Base-by-base conservation (phyloP, 2,888 invertebrate species). In the Eurytoma californica region DNA sequence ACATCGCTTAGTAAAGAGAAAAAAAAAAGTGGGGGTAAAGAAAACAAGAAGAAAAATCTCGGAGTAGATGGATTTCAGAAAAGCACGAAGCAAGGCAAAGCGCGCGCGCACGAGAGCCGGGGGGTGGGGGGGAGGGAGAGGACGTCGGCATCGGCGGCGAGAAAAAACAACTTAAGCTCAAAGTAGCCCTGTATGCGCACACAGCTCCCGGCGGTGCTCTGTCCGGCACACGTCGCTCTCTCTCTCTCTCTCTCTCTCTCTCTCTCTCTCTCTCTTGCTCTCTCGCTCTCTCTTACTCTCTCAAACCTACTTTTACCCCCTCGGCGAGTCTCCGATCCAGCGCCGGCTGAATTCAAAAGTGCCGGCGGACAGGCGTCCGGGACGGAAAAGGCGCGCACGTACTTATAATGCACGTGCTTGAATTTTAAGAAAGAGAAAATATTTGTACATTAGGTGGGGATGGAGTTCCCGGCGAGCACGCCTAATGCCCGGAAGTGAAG, bases 11-110 rank as follows among this genome's bases (percentile, higher is more conserved):
- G 58, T 39, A 39, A 39, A 39, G 39, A 39, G 30, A 18, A 65
- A 47, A 65, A 12, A 65, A 49, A 3, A 2, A 58, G n/a, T n/a
- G n/a, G 49, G 47, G 47, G 53, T 4, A 30, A 51, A 9, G 28
- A 20, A 75, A 67, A 47, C 28, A 67, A 49, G 30, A 55, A 72
- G 67, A 72, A 55, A 67, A 73, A 68, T 72, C 39, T 57, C n/a
- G 16, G 51, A 78, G 68, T 68, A 63, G 72, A 72, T 78, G 39
- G 61, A 78, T 73, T 78, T 73, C 39, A 68, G 72, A 74, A 53
- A 57, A 67, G 72, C 61, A 60, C 57, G 75, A 39, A 9, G 65
- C 30, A 7, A 58, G 51, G 51, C 51, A 77, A 72, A 72, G 61
- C 51, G 70, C 39, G 39, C 39, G 39, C 39, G 7, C 39, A 7